Evolutionary conservation across 1,140 invertebrate genomes (phyloP), one percentile per base, ranked within the genome.

Genomic region (Dendrolimus punctatus): DNA sequence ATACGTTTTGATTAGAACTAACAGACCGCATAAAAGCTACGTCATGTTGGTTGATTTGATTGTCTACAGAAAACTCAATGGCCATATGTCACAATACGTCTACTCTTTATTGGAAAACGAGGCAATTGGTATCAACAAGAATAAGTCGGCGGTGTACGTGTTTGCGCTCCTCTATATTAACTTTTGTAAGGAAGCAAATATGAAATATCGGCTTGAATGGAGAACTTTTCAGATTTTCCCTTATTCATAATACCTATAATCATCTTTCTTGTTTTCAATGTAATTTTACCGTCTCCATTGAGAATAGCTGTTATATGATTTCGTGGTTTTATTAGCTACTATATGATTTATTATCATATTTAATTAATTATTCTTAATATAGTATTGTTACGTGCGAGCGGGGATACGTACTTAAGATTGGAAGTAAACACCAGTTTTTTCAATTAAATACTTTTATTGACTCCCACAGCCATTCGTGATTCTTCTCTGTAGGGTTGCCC

Each of bases 41-140:
- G 51, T 60, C 55, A 49, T 64, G 58, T 46, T 58, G 55, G 49
- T 47, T 64, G 49, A 55, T 63, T 62, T 57, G 46, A 68, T 66
- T 68, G 68, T 67, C 48, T 23, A 23, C 73, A 73, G 80, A 83
- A 81, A 83, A 82, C 70, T 76, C 69, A 77, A 80, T 81, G 75
- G 65, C 67, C 66, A 68, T 66, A 63, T 64, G 60, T 74, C 62
- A 70, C 74, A 82, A 83, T 83, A 76, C 71, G 71, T 81, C 73
- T 73, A 61, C 58, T 71, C 68, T 76, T 84, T 80, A 82, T 80
- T 81, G 81, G 78, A 76, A 79, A 79, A 84, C 75, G 72, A 79
- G 73, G 76, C 80, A 80, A 73, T 80, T 73, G 68, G 62, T 58
- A 75, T 75, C 71, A 70, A 70, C 64, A 59, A 68, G 71, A 60